Evolutionary conservation across 2,888 invertebrate genomes (phyloP), one percentile per base, ranked within the genome.

Genomic region (Julus scanicus): DNA sequence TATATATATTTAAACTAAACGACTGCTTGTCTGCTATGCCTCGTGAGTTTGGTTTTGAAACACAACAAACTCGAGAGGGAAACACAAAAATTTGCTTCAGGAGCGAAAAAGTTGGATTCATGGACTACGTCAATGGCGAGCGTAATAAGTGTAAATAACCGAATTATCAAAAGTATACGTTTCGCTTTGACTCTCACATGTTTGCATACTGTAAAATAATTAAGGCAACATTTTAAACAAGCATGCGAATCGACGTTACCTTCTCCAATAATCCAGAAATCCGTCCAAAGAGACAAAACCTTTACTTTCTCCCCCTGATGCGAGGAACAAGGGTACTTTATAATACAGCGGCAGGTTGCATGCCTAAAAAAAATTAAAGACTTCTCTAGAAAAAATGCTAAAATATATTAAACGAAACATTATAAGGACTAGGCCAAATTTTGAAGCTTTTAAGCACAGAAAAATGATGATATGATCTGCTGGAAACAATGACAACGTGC

Each of bases 271-370:
- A 91, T 96, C 96, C 90, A 97, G 94, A 92, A 98, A 97, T 91
- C 95, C 95, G 92, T 95, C 95, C 90, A 95, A 95, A 90, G 97
- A 97, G 89, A 98, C 95, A 87, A 93, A 94, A 93, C 95, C 93
- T 93, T 95, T 92, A 94, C 95, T 93, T 92, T 95, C 94, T 92
- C 96, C 94, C 93, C 97, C 95, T 57, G 96, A 96, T 87, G 97
- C 96, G 90, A 96, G 94, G 94, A 97, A 98, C 89, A 99, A 94
- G n/a, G 98, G 97, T 92, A 96, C 95, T 92, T 99, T 99, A 99
- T 99, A 99, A 93, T 99, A 99, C 88, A 98, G 94, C 15, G 99
- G 98, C 90, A 98, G 94, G 90, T 97, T 97, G 93, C 97, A 97
- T 49, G 97, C 96, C 94, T 97, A 95, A 95, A 91, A 87, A 89